These are phyloP conservation scores for Abscondita cerata DNA, from an alignment of 2,888 invertebrate species.

Conservation along the genomic window DNA sequence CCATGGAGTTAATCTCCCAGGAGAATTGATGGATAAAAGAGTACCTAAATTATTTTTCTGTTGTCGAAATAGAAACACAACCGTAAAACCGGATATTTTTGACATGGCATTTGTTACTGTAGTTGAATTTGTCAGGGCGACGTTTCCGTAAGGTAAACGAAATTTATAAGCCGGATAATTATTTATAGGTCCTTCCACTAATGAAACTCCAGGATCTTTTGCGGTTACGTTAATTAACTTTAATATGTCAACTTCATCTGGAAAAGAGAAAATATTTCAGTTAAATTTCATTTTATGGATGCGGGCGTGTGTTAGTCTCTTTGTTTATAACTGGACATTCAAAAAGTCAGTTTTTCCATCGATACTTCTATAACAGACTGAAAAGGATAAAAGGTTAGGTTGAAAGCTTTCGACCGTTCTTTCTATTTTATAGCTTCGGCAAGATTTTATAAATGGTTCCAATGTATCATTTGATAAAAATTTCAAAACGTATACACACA, in stretches of 20 bases:
- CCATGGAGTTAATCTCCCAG: slow-evolving; percentile 59
- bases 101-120: slow-evolving; percentile 54
- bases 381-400: slow-evolving; percentile 4
- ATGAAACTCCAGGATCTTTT: slow-evolving; percentile 58
- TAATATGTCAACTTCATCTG: slow-evolving; percentile 57
- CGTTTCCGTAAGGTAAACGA: slow-evolving; percentile 57
- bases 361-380: slow-evolving; percentile 1
- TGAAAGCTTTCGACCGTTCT: not conserved
- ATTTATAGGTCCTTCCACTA: slow-evolving; percentile 56
- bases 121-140: slow-evolving; percentile 55
- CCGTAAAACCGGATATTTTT: slow-evolving; percentile 54
- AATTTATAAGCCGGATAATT: slow-evolving; percentile 59
- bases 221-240: slow-evolving; percentile 57
- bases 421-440: not conserved
- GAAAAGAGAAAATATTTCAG: slow-evolving; percentile 27
- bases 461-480: too few species aligned
- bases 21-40: slow-evolving; percentile 57
- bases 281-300: not conserved
- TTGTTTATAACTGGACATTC: not conserved
- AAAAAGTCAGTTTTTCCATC: slow-evolving; percentile 1
- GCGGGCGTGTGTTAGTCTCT: not conserved
- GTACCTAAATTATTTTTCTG: slow-evolving; percentile 59
- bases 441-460: not conserved
- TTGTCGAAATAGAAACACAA: slow-evolving; percentile 57
- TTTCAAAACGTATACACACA: too few species aligned